Evolutionary conservation across 2,113 vertebrate species (phyloP).

Genomic region (Salminus brasiliensis): DNA sequence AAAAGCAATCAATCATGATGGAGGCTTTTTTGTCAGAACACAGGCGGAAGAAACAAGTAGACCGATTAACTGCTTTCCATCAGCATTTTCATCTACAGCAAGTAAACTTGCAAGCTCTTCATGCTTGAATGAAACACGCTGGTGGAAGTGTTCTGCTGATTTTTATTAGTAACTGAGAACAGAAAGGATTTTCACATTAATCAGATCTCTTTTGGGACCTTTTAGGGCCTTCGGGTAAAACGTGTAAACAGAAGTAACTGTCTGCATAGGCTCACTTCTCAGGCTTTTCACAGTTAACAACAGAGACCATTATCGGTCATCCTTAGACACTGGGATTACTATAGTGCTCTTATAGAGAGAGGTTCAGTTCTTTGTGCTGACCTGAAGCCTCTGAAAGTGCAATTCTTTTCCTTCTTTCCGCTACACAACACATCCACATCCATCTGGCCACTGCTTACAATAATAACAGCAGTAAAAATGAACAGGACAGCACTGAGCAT

Average conservation of each 20-base stretch:
- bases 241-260: constrained; percentile 10
- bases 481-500: neutral
- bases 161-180: constrained; percentile 13
- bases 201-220: neutral
- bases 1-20: too few relatives aligned
- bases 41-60: too few relatives aligned
- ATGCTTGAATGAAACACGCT: neutral
- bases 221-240: neutral
- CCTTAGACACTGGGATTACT: neutral
- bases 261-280: neutral
- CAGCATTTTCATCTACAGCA: too few relatives aligned
- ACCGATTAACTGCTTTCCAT: too few relatives aligned
- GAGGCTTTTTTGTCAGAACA: too few relatives aligned
- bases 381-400: neutral
- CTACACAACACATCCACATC: neutral
- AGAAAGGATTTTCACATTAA: constrained; percentile 1
- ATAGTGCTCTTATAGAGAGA: neutral
- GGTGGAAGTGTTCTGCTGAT: neutral
- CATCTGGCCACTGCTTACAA: neutral
- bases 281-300: neutral
- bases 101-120: neutral
- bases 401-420: neutral
- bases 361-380: neutral
- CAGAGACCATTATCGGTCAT: neutral
- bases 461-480: neutral